These are phyloP conservation scores for Pseudomyrmex gracilis DNA, from an alignment of 1,140 invertebrate species.

Conservation along the genomic window DNA sequence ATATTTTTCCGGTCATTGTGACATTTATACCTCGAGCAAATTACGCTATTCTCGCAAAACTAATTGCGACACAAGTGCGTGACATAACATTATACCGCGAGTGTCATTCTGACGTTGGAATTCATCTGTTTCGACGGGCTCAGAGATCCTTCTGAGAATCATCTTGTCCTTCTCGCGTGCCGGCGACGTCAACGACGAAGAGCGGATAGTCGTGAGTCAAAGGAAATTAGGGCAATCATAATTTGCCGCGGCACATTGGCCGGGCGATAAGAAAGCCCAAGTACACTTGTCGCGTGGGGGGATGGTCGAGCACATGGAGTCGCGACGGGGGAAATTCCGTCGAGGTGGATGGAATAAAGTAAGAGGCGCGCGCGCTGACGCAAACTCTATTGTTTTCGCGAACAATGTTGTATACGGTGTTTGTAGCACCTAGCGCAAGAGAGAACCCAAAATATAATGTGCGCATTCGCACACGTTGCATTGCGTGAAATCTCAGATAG, in stretches of 20 bases:
- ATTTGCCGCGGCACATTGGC: constrained; percentile 69
- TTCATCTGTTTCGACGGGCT: constrained; percentile 12
- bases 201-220: constrained; percentile 61
- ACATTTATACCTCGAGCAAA: no score
- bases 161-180: constrained; percentile 40
- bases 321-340: not conserved
- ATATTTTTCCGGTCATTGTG: no score
- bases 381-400: constrained; percentile 71
- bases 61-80: not conserved
- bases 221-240: constrained; percentile 78
- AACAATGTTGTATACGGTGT: constrained; percentile 74
- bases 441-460: constrained; percentile 8
- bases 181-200: constrained; percentile 46
- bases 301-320: constrained; percentile 29
- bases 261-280: constrained; percentile 74
- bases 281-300: constrained; percentile 70
- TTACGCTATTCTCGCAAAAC: no score
- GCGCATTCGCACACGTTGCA: constrained; percentile 13
- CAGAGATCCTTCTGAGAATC: constrained; percentile 40
- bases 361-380: not conserved
- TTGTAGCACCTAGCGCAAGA: constrained; percentile 44
- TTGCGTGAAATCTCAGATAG: constrained; percentile 55
- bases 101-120: constrained; percentile 25
- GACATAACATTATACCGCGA: constrained; percentile 26
- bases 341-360: constrained; percentile 3